Percentiles rank a stretch among this genome's conserved stretches.
These are phyloP conservation scores for Neuroscelio doddi DNA, from an alignment of 2,888 invertebrate species.

Conservation along the genomic window DNA sequence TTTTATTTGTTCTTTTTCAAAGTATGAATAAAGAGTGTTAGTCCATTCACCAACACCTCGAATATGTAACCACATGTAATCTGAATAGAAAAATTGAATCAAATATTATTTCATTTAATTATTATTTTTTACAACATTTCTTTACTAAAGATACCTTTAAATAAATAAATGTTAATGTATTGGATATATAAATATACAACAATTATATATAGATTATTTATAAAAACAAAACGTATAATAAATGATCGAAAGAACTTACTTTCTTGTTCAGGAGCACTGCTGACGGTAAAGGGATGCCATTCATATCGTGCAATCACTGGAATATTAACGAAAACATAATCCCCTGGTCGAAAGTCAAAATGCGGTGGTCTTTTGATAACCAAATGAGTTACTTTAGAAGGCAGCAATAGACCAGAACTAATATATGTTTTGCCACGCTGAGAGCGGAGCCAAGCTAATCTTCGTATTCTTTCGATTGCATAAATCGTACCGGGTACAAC, in stretches of 20 bases:
- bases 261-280: slow-evolving; percentile 95
- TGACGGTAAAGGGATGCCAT: slow-evolving; percentile 98
- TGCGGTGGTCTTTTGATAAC: slow-evolving; percentile 89
- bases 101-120: too few species aligned
- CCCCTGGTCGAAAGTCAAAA: slow-evolving; percentile 93
- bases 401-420: slow-evolving; percentile 88
- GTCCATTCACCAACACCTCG: slow-evolving; percentile 97
- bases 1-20: slow-evolving; percentile 85
- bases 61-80: slow-evolving; percentile 94
- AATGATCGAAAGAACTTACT: slow-evolving; percentile 74
- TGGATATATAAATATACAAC: too few species aligned
- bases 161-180: not conserved
- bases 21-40: slow-evolving; percentile 87
- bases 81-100: slow-evolving; percentile 75
- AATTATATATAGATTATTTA: too few species aligned
- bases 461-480: slow-evolving; percentile 82
- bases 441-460: slow-evolving; percentile 75
- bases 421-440: slow-evolving; percentile 89
- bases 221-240: too few species aligned
- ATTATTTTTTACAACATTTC: too few species aligned
- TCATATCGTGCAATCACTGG: slow-evolving; percentile 94
- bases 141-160: not conserved
- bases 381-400: slow-evolving; percentile 92
- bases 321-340: slow-evolving; percentile 94
- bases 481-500: slow-evolving; percentile 86